Evolutionary conservation across 1,140 invertebrate species (phyloP).

Genomic region (Meloidogyne exigua): DNA sequence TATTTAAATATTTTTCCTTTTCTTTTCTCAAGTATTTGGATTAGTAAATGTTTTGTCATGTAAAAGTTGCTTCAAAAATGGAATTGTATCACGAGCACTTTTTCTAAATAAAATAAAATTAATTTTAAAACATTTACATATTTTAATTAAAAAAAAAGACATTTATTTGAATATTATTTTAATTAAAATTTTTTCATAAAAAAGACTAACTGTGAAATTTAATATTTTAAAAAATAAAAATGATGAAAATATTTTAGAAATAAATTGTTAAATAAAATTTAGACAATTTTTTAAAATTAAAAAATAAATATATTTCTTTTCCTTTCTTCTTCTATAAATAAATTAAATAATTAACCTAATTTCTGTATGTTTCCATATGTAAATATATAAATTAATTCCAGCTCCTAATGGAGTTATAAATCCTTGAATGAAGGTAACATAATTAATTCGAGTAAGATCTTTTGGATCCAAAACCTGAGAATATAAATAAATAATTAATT

Average conservation of each 20-base stretch:
- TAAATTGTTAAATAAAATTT: too few species aligned
- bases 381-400: constrained; percentile 14
- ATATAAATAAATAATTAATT: neutral
- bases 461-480: constrained; percentile 6
- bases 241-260: too few species aligned
- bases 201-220: neutral
- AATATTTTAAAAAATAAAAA: neutral
- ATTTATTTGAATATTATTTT: neutral
- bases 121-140: too few species aligned
- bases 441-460: neutral
- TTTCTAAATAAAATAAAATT: neutral
- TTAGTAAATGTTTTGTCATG: constrained; percentile 1
- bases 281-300: too few species aligned
- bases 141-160: too few species aligned
- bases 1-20: neutral
- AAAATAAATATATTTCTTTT: too few species aligned
- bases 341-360: neutral
- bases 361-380: constrained; percentile 7
- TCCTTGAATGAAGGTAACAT: constrained; percentile 13
- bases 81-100: constrained; percentile 4
- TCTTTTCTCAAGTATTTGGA: neutral
- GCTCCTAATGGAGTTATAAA: constrained; percentile 12
- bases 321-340: neutral
- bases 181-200: neutral
- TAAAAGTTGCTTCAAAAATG: neutral